These are phyloP conservation scores for Gadopsis bispinosus DNA, from an alignment of 2,797 vertebrate genomes.

Conservation along the genomic window DNA sequence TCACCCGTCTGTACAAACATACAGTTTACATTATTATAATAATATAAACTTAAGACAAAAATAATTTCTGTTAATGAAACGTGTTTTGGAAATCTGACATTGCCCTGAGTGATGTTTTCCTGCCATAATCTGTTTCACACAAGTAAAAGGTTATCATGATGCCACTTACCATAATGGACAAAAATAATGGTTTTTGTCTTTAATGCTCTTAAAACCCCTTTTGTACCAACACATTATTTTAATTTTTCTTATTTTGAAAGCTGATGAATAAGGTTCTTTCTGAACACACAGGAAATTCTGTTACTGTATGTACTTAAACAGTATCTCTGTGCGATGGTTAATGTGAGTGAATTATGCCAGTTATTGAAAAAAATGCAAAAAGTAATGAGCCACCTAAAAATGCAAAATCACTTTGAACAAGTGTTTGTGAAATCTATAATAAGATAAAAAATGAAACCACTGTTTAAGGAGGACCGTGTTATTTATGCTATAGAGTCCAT, in stretches of 20 bases:
- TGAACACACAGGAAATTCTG: background rate
- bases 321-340: background rate
- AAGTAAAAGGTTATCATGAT: background rate
- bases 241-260: background rate
- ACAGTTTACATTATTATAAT: background rate
- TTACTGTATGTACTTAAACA: background rate
- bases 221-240: background rate
- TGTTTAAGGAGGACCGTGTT: background rate
- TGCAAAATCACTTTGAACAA: background rate
- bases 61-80: too few species aligned
- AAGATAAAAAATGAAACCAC: background rate
- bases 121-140: too few species aligned
- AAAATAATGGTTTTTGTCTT: background rate
- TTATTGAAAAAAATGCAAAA: background rate
- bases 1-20: slow-evolving; percentile 53
- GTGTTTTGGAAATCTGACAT: too few species aligned
- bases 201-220: background rate
- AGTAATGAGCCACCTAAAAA: background rate
- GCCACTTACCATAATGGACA: background rate
- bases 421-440: background rate
- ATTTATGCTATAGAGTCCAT: background rate
- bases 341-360: background rate
- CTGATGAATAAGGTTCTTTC: background rate
- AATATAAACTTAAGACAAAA: background rate
- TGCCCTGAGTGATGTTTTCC: too few species aligned